These are phyloP conservation scores for Myripristis jacobus DNA, from an alignment of 2,797 vertebrate species.

Conservation along the genomic window DNA sequence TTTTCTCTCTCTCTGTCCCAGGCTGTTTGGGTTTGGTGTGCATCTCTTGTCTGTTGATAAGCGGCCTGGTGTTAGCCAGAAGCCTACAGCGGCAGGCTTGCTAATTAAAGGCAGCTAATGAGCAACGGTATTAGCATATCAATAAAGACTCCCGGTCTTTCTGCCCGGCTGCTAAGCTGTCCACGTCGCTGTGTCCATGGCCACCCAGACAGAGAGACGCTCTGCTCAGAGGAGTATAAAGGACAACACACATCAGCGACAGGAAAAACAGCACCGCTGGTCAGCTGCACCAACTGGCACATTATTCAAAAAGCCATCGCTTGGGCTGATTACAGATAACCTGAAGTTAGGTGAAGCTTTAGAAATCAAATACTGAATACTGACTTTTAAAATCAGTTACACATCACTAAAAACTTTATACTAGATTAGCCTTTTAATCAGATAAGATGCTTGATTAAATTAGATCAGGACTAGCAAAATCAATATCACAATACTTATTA, in stretches of 20 bases:
- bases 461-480: no score
- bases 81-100: conserved; percentile 48
- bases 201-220: conserved; percentile 11
- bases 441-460: no score
- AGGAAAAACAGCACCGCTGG: background rate
- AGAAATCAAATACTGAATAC: background rate
- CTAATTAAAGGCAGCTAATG: conserved; percentile 75
- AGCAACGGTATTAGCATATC: conserved; percentile 70
- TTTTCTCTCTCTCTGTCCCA: conserved; percentile 19
- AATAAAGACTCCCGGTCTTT: conserved; percentile 46
- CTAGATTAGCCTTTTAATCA: no score
- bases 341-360: no score
- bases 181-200: conserved; percentile 7
- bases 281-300: background rate
- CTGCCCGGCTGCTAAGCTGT: conserved; percentile 22
- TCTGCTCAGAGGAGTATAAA: conserved; percentile 6
- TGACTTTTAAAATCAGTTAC: background rate
- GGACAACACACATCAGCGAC: background rate
- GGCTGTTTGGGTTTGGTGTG: conserved; percentile 23
- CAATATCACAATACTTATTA: no score
- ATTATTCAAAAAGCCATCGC: background rate
- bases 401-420: background rate
- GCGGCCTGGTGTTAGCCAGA: conserved; percentile 33
- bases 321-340: background rate
- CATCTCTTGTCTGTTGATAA: conserved; percentile 43